Percentiles rank a stretch among this genome's conserved stretches.
Conservation (phyloP, 2,113 vertebrate species). For the Zosterops hypoxanthus region DNA sequence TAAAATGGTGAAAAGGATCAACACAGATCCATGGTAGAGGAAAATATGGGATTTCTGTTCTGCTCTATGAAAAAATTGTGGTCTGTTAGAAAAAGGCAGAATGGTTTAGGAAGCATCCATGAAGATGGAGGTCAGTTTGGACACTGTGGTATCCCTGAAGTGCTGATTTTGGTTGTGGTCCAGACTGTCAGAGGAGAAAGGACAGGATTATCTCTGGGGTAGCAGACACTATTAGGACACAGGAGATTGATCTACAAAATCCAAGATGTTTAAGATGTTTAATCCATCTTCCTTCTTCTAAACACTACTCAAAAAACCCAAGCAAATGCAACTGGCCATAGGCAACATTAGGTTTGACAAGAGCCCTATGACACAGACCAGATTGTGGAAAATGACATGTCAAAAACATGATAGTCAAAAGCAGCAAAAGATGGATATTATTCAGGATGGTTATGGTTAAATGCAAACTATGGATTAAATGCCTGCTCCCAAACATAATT, state of each 20-base stretch:
- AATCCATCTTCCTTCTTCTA: neutral
- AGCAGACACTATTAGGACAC: neutral
- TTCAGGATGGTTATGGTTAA: neutral
- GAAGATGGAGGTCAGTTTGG: neutral
- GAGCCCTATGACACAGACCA: neutral
- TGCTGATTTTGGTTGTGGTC: neutral
- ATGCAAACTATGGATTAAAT: neutral
- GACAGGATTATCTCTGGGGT: neutral
- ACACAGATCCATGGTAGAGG: neutral
- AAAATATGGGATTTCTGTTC: neutral
- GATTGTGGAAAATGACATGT: neutral
- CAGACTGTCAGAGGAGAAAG: neutral
- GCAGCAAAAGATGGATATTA: neutral
- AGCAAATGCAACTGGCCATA: neutral
- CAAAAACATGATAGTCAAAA: neutral
- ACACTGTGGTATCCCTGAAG: accelerated
- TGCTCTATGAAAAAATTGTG: neutral
- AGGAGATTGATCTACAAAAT: neutral
- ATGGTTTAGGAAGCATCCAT: neutral
- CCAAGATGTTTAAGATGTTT: neutral
- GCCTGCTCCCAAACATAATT: neutral
- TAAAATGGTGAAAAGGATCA: neutral
- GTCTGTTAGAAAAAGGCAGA: neutral
- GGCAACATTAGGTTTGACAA: neutral
- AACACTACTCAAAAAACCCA: neutral